A percentile compares a stretch with the other conserved stretches of the same genome.
Evolutionary conservation across 2,113 vertebrate species (phyloP).

Genomic region (Erythrolamprus reginae): DNA sequence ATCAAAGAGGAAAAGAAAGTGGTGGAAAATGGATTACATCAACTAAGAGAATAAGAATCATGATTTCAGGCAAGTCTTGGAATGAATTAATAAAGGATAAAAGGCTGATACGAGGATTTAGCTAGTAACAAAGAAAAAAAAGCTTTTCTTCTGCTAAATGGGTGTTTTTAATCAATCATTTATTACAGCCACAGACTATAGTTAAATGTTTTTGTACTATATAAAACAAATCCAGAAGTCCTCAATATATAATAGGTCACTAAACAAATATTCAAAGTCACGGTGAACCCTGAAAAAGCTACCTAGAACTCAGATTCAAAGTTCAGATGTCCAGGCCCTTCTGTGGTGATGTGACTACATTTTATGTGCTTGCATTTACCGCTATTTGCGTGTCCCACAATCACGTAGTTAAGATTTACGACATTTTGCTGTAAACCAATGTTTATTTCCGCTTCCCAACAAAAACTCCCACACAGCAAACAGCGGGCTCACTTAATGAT

Average conservation of each 20-base stretch:
- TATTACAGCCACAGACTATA: not conserved
- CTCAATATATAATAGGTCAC: not conserved
- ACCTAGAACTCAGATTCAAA: not conserved
- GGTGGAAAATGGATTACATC: not conserved
- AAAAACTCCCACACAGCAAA: not conserved
- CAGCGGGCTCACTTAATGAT: not conserved
- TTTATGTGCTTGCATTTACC: not conserved
- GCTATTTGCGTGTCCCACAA: not conserved
- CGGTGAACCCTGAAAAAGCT: not conserved
- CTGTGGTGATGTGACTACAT: not conserved
- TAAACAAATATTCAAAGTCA: not conserved
- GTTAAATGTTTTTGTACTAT: not conserved
- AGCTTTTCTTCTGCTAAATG: not conserved
- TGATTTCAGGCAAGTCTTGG: not conserved
- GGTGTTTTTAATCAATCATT: not conserved
- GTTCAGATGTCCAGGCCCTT: not conserved
- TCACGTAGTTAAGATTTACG: not conserved
- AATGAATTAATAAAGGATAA: not conserved
- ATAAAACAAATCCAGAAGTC: not conserved
- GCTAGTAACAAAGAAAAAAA: not conserved
- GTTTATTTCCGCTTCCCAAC: not conserved
- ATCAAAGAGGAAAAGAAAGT: not conserved
- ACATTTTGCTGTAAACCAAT: not conserved
- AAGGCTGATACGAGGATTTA: not conserved
- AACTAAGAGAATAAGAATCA: not conserved